These are phyloP conservation scores for Sycobia sp. DNA, from an alignment of 1,140 invertebrate species.

Conservation along the genomic window DNA sequence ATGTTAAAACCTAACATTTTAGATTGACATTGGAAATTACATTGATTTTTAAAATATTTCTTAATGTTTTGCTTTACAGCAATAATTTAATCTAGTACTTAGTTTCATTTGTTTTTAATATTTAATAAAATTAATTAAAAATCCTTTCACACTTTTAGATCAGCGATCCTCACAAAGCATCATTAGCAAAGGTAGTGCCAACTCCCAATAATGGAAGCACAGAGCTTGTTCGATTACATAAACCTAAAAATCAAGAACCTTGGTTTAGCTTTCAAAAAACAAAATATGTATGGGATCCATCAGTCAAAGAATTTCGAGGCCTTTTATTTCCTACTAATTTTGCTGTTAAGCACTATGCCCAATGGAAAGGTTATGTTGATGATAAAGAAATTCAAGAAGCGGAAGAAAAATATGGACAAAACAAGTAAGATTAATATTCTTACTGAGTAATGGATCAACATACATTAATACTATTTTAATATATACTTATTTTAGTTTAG, in stretches of 20 bases:
- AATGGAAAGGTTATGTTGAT: constrained; percentile 86
- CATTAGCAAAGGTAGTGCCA: constrained; percentile 91
- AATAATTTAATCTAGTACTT: no score
- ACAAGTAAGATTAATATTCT: constrained; percentile 72
- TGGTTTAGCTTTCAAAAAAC: constrained; percentile 98
- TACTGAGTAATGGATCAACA: not conserved
- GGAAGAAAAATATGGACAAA: constrained; percentile 84
- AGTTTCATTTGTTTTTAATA: no score
- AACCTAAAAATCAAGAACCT: constrained; percentile 61
- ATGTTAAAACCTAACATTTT: no score
- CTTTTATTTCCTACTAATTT: constrained; percentile 83
- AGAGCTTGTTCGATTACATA: constrained; percentile 86
- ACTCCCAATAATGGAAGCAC: constrained; percentile 97
- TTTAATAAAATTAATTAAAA: constrained; percentile 24
- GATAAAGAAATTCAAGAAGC: constrained; percentile 77
- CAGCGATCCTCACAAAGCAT: constrained; percentile 75
- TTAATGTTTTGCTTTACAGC: no score
- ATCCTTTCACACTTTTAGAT: constrained; percentile 65
- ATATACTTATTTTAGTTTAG: constrained; percentile 66
- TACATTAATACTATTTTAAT: not conserved
- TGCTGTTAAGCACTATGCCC: constrained; percentile 75
- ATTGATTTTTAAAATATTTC: no score
- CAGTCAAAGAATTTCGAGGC: constrained; percentile 78
- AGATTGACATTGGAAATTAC: no score
- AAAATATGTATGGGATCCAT: constrained; percentile 88